These are phyloP conservation scores for Bradypodion ventrale DNA, from an alignment of 2,797 vertebrate genomes.

Conservation along the genomic window DNA sequence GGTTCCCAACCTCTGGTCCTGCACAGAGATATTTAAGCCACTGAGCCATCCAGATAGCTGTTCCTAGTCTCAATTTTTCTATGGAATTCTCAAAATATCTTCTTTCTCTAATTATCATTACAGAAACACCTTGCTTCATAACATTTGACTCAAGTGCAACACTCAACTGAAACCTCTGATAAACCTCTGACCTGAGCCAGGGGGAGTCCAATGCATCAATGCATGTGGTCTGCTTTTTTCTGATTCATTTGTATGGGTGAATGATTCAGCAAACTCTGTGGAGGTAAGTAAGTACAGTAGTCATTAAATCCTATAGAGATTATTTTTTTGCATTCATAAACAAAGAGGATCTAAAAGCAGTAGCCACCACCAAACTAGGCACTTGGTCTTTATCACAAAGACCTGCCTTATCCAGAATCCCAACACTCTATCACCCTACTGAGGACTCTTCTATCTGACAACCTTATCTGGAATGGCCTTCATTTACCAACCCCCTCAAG, in stretches of 20 bases:
- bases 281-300: not conserved
- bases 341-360: not conserved
- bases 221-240: not conserved
- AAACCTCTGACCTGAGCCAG: not conserved
- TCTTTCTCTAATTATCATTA: not conserved
- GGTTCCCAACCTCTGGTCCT: too few species aligned
- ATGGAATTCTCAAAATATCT: not conserved
- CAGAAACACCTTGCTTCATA: not conserved
- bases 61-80: too few species aligned
- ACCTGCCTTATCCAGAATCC: too few species aligned
- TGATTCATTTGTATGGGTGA: not conserved
- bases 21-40: too few species aligned
- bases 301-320: not conserved
- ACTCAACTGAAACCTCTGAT: not conserved
- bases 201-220: not conserved
- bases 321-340: not conserved
- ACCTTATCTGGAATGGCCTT: not conserved
- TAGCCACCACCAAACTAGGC: not conserved
- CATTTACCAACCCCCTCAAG: not conserved
- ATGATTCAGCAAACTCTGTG: not conserved
- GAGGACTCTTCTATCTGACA: not conserved
- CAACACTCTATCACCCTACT: not conserved
- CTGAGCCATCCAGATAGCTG: too few species aligned
- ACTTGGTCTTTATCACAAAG: not conserved
- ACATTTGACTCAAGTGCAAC: not conserved